Conservation (phyloP, 2,113 vertebrate genomes). For the Megaceryle torquata region DNA sequence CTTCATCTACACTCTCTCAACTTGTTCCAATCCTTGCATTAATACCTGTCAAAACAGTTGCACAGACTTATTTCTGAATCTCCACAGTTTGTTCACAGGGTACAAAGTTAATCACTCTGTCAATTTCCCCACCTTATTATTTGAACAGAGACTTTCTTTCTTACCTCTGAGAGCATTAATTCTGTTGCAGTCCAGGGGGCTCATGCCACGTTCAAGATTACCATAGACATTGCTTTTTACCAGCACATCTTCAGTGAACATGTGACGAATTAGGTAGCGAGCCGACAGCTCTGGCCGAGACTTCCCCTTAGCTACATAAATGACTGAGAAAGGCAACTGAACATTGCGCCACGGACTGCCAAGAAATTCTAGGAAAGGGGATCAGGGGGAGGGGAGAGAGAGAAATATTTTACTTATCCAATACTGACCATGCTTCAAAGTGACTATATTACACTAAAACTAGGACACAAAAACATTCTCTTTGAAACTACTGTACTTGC, state of each 20-base stretch:
- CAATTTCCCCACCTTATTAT: not conserved
- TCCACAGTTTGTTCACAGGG: not conserved
- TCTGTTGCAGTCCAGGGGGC: constrained; percentile 72
- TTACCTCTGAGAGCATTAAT: constrained; percentile 80
- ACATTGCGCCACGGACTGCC: constrained; percentile 70
- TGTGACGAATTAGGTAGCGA: constrained; percentile 73
- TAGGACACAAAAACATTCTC: not conserved
- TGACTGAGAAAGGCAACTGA: constrained; percentile 66
- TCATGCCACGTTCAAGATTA: constrained; percentile 57
- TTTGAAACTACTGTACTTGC: not conserved
- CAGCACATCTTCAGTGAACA: constrained; percentile 79
- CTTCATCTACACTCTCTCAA: not conserved
- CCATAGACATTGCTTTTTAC: constrained; percentile 77
- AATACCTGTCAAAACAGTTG: not conserved
- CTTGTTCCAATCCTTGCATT: not conserved
- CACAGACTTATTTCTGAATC: not conserved
- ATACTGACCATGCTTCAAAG: not conserved
- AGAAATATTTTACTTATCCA: not conserved
- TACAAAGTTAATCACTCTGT: not conserved
- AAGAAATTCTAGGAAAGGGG: constrained; percentile 63
- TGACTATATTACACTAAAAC: not conserved
- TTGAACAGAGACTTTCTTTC: not conserved
- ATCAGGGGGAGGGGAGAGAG: not conserved
- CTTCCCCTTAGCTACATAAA: constrained; percentile 69
- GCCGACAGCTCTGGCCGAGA: constrained; percentile 72